A percentile compares a stretch with the other conserved stretches of the same genome.
Evolutionary conservation across 2,888 invertebrate species (phyloP).

Genomic region (Heliconius cydno): DNA sequence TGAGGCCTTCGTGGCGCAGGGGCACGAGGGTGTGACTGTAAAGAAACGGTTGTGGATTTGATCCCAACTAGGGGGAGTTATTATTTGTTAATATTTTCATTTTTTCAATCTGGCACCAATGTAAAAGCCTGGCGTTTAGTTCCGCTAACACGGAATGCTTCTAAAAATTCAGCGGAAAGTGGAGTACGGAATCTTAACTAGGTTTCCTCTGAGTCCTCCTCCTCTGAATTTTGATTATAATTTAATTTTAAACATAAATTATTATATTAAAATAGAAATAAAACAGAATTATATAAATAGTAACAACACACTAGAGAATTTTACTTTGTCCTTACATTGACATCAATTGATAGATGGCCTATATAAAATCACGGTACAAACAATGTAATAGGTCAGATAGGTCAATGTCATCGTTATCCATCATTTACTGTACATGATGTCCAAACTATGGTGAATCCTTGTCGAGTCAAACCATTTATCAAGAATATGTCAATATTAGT

Average conservation of each 20-base stretch:
- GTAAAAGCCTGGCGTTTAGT: no score
- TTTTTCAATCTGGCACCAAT: no score
- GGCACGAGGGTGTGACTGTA: no score
- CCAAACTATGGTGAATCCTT: conserved; percentile 61
- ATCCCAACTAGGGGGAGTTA: no score
- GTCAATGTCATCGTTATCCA: conserved; percentile 70
- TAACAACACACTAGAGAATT: not conserved
- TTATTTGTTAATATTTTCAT: no score
- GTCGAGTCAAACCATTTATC: conserved; percentile 63
- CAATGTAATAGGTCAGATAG: conserved; percentile 53
- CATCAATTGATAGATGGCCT: conserved; percentile 10
- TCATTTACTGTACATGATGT: conserved; percentile 59
- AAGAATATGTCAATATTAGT: conserved; percentile 58
- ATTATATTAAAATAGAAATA: not conserved
- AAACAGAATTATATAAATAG: not conserved
- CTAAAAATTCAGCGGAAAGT: no score
- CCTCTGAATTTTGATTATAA: no score
- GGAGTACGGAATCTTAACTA: no score
- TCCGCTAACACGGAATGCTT: no score
- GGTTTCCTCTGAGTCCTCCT: no score
- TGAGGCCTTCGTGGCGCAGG: not conserved
- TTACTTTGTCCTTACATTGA: not conserved
- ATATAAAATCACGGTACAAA: conserved; percentile 14
- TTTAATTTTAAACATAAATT: no score
- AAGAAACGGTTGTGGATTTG: no score